Evolutionary conservation across 2,113 vertebrate genomes (phyloP), one percentile per base, ranked within the genome.

Genomic region (Elaphurus davidianus): DNA sequence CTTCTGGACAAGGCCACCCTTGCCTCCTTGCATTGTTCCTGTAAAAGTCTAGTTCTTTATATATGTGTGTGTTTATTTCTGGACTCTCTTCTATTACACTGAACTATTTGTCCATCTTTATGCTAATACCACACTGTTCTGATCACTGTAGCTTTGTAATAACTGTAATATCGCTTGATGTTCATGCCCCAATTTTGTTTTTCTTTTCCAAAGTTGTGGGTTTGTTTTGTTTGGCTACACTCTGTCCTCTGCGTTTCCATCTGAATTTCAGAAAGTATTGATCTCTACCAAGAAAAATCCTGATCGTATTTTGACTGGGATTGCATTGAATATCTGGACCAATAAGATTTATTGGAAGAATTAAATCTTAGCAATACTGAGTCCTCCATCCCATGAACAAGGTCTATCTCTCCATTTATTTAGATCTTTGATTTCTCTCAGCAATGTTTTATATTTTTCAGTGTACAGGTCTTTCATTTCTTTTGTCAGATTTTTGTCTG

Each of bases 41-140:
- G 23, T 50, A 16, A 16, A 19, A 12, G 5, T 21, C 40, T 4
- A 33, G 43, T 6, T 2, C 54, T 40, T 36, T 5, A 16, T 9
- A 11, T 1, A 0, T 6, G 16, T 4, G 25, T 10, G 43, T 5
- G 30, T 87, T 52, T 40, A 7, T 23, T 25, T 33, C 84, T 27
- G 27, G 84, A 2, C 81, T 27, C 55, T 25, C 12, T 14, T 59
- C 82, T 30, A 19, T 40, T 1, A 14, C 84, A 0, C 5, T 19
- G 71, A 2, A 2, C 30, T 1, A 0, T 7, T 6, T 14, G 59
- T 28, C 60, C 1, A 1, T n/a, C 47, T 47, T n/a, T 4, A 28
- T 2, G 16, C 21, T 14, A 15, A 28, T 2, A 3, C 57, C 45
- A 10, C n/a, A 19, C 71, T 6, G 28, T 40, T 45, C 47, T 15